Conservation (phyloP, 2,113 vertebrate genomes). For the Hippocampus barbouri region DNA sequence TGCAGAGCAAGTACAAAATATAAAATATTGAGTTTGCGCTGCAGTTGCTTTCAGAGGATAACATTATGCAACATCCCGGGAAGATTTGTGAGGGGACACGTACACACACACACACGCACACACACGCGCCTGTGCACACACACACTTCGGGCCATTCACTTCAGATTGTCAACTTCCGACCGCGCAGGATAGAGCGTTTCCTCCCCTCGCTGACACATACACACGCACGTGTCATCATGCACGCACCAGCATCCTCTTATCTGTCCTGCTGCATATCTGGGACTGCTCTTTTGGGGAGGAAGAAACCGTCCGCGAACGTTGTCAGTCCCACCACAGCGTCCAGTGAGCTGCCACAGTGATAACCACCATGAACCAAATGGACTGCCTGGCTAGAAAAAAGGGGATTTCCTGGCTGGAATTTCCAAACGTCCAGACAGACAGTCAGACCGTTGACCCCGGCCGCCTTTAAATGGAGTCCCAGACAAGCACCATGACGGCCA, state of each 20-base stretch:
- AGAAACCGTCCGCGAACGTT: conserved; percentile 30
- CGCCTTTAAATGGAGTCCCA: conserved; percentile 36
- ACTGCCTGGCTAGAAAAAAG: conserved; percentile 44
- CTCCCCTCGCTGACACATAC: conserved; percentile 24
- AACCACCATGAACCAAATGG: conserved; percentile 12
- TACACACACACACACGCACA: not conserved
- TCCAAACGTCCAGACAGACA: conserved; percentile 47
- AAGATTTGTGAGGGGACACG: conserved; percentile 23
- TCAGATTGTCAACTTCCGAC: conserved; percentile 35
- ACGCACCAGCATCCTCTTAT: conserved; percentile 49
- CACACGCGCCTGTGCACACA: not conserved
- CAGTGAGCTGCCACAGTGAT: conserved; percentile 1
- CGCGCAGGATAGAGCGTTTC: conserved; percentile 42
- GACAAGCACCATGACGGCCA: conserved; percentile 28
- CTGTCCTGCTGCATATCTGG: conserved; percentile 40
- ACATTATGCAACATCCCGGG: conserved; percentile 32
- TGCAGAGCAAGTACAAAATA: conserved; percentile 17
- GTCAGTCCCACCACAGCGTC: conserved; percentile 28
- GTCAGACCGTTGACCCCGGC: conserved; percentile 32
- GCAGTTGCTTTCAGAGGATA: conserved; percentile 17
- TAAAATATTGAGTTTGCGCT: conserved; percentile 23
- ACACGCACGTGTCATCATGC: conserved; percentile 20
- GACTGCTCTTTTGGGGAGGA: conserved; percentile 40
- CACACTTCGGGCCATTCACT: conserved; percentile 33
- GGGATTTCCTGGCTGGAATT: conserved; percentile 58